Evolutionary conservation across 2,888 invertebrate species (phyloP).

Genomic region (Dusona sp.): DNA sequence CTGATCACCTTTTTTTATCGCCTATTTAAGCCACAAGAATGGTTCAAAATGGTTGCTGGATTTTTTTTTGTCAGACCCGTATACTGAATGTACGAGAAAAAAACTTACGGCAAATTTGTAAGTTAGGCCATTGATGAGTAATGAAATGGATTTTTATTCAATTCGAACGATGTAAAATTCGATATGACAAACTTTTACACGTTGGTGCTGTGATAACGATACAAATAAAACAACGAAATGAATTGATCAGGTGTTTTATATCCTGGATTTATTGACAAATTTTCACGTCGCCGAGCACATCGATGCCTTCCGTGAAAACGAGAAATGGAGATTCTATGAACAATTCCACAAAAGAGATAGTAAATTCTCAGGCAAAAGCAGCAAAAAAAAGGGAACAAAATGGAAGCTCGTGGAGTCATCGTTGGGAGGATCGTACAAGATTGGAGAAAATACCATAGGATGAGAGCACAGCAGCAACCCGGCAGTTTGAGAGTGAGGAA

Average conservation of each 20-base stretch:
- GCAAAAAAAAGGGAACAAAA: slow-evolving; percentile 7
- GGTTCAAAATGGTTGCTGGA: not conserved
- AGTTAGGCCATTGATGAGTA: not conserved
- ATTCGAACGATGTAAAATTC: not conserved
- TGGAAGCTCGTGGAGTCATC: slow-evolving; percentile 28
- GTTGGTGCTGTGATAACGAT: not conserved
- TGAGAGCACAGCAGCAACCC: slow-evolving; percentile 20
- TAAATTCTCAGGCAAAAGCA: slow-evolving; percentile 8
- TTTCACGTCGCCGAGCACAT: not conserved
- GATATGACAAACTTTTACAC: not conserved
- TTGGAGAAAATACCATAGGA: slow-evolving; percentile 26
- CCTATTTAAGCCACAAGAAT: not conserved
- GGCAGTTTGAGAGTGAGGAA: slow-evolving; percentile 58
- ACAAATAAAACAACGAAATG: not conserved
- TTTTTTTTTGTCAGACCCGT: not conserved
- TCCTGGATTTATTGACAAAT: not conserved
- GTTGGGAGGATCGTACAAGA: slow-evolving; percentile 12
- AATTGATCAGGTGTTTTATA: not conserved
- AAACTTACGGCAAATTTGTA: not conserved
- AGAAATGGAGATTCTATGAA: slow-evolving; percentile 13
- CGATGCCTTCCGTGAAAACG: not conserved
- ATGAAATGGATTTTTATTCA: not conserved
- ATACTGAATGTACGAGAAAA: too few species aligned
- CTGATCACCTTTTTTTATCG: not conserved
- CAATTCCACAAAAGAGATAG: not conserved